Percentiles rank a stretch among this genome's conserved stretches.
Evolutionary conservation across 1,140 invertebrate species (phyloP).

Genomic region (Rhizoglyphus robini): DNA sequence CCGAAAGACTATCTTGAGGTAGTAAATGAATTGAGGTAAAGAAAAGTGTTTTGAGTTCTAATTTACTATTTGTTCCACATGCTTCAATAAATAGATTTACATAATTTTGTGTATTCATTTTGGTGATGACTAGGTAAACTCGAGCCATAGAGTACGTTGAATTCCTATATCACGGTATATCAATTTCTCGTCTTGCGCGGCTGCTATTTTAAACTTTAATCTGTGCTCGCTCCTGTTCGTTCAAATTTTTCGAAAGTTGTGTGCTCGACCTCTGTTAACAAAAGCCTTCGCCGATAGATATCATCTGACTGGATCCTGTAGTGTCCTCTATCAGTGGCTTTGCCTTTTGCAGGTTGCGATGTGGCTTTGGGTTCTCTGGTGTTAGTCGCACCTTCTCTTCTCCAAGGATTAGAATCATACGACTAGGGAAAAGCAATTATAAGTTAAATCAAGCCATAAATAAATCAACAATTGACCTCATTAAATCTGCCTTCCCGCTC

Average conservation of each 20-base stretch:
- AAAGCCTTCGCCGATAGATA: neutral
- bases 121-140: too few species aligned
- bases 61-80: too few species aligned
- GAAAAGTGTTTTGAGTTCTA: too few species aligned
- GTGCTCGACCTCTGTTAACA: neutral
- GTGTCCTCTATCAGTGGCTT: too few species aligned
- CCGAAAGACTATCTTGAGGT: too few species aligned
- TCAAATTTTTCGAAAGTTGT: neutral
- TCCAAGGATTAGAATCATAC: neutral
- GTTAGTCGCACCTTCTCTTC: constrained; percentile 31
- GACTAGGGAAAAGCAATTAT: neutral
- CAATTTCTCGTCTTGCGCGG: too few species aligned
- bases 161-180: too few species aligned
- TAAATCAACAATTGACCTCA: constrained; percentile 38
- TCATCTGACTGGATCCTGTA: neutral
- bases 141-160: too few species aligned
- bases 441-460: constrained; percentile 3
- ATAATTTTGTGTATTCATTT: too few species aligned
- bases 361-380: constrained; percentile 36
- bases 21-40: too few species aligned
- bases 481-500: constrained; percentile 66
- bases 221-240: neutral
- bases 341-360: constrained; percentile 47
- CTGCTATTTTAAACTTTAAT: too few species aligned
- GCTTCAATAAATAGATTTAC: too few species aligned